A percentile compares a stretch with the other conserved stretches of the same genome.
phyloP scores from a whole-genome alignment of 2,888 invertebrate species.

The Chrysolina haemoptera region DNA sequence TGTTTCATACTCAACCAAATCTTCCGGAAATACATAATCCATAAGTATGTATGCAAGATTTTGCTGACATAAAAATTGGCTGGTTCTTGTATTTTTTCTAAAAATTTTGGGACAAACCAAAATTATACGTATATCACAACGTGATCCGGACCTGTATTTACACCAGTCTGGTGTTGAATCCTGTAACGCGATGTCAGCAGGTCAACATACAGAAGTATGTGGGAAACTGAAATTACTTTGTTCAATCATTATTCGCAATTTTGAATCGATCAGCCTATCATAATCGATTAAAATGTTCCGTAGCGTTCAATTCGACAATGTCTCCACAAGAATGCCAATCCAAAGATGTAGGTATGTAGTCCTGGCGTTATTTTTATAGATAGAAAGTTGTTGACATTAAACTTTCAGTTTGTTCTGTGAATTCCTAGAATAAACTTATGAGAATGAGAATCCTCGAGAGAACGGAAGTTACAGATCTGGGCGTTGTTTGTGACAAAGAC shows the following conservation, averaged over 20 bases:
- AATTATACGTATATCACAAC: too few species aligned
- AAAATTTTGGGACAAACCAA: background rate
- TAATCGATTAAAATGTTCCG: background rate
- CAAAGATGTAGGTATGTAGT: slow-evolving; percentile 21
- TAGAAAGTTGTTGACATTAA: slow-evolving; percentile 21
- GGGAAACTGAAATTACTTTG: background rate
- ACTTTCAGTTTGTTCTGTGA: slow-evolving; percentile 21
- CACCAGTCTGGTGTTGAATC: background rate
- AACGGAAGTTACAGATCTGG: background rate
- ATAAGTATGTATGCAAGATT: too few species aligned
- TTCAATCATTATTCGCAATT: background rate
- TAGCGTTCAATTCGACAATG: background rate
- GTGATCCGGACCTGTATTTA: background rate
- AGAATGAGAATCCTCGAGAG: background rate
- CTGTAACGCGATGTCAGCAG: slow-evolving; percentile 2
- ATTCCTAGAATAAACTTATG: slow-evolving; percentile 1
- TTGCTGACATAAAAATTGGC: too few species aligned
- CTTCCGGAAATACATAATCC: too few species aligned
- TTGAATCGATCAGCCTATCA: background rate
- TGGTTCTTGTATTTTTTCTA: too few species aligned
- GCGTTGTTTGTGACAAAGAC: background rate
- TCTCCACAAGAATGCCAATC: slow-evolving; percentile 1
- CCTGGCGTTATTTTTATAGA: background rate
- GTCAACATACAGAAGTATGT: background rate
- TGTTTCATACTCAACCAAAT: too few species aligned